A percentile compares a stretch with the other conserved stretches of the same genome.
Evolutionary conservation across 2,888 invertebrate genomes (phyloP).

Genomic region (Ephialtes manifestator): DNA sequence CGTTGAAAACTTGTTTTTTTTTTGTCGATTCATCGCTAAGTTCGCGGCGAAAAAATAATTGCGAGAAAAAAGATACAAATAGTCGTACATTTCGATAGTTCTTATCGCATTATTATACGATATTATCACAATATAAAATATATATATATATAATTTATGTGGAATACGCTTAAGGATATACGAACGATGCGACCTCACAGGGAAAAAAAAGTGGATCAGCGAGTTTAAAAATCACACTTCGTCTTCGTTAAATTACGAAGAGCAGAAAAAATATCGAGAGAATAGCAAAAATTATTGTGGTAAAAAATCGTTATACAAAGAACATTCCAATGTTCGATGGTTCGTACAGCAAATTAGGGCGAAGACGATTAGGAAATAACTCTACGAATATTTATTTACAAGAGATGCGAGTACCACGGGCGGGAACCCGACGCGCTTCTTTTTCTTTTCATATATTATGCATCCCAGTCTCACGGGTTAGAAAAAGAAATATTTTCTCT

Average conservation of each 20-base stretch:
- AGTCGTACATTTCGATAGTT: slow-evolving; percentile 59
- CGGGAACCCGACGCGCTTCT: background rate
- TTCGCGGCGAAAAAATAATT: slow-evolving; percentile 53
- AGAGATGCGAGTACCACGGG: slow-evolving; percentile 16
- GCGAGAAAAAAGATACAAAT: slow-evolving; percentile 48
- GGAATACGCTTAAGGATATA: slow-evolving; percentile 47
- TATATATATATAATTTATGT: slow-evolving; percentile 72
- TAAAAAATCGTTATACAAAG: slow-evolving; percentile 22
- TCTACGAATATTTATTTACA: slow-evolving; percentile 55
- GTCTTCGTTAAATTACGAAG: background rate
- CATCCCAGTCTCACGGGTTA: slow-evolving; percentile 22
- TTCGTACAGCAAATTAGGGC: slow-evolving; percentile 25
- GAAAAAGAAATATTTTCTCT: slow-evolving; percentile 27
- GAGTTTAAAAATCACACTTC: background rate
- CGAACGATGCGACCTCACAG: slow-evolving; percentile 10
- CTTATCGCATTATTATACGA: slow-evolving; percentile 73
- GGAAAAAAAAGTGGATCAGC: background rate
- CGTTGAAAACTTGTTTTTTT: slow-evolving; percentile 46
- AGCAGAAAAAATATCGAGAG: background rate
- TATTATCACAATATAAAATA: slow-evolving; percentile 84
- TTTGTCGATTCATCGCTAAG: slow-evolving; percentile 47
- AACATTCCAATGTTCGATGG: slow-evolving; percentile 41
- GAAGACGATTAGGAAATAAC: slow-evolving; percentile 37
- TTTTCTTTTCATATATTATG: slow-evolving; percentile 60
- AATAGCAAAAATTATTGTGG: background rate